Evolutionary conservation across 2,113 vertebrate species (phyloP), one percentile per base, ranked within the genome.

Genomic region (Oryzias woworae): DNA sequence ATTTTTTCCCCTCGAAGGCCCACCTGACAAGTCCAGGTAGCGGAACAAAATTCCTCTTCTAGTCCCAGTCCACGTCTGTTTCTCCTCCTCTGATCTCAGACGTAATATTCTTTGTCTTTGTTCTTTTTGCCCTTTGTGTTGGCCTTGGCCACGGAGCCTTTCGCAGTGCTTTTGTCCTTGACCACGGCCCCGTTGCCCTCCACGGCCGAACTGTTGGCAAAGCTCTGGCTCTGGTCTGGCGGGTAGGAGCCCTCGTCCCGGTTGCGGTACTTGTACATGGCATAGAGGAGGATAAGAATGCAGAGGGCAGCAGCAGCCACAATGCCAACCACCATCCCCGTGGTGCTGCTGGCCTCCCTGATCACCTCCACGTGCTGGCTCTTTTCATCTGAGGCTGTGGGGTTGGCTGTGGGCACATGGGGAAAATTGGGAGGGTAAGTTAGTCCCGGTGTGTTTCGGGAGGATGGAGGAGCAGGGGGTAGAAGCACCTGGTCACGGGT

Each of bases 201-300:
- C 5, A 81, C 72, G 14, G 93, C 92, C 45, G 94, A 92, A 87
- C 89, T 94, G 90, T 93, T 94, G 93, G 93, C 92, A 92, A 94
- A 96, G 87, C 92, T 93, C 62, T 95, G 92, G 75, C 92, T 90
- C 92, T 95, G 94, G 85, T 97, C 95, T 81, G 96, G 90, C 82
- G 94, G 95, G 92, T 96, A 97, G 84, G 96, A 96, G 80, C 94
- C 95, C 73, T 97, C 96, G 60, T 97, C 96, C 43, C 96, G 92
- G 92, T 97, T 97, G 84, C 96, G 95, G 82, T 97, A 97, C 91
- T 97, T 97, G 91, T 97, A 97, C 96, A 97, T 97, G 91, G 96
- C 96, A 73, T 97, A 97, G 73, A 97, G 96, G n/a, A 97, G 95
- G 88, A 97, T 97, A 77, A 97, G 95, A 85, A 97, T 97, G 89